Conservation (phyloP, 2,888 invertebrate species). For the Magallana nippona region DNA sequence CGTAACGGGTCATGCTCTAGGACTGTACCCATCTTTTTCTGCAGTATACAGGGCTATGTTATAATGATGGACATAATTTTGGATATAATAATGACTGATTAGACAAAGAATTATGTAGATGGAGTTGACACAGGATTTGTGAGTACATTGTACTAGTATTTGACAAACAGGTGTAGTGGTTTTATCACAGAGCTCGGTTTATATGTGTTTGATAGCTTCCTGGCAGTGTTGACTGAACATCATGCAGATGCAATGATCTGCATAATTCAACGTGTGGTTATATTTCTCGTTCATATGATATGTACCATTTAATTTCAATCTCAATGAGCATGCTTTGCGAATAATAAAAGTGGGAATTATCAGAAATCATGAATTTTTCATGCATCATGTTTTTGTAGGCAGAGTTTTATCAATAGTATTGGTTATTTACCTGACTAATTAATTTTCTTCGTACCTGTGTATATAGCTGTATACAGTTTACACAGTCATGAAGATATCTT, state of each 20-base stretch:
- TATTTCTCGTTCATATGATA: background rate
- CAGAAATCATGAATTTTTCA: no score
- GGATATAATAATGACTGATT: no score
- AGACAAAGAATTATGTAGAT: background rate
- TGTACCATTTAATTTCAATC: background rate
- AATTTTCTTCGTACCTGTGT: no score
- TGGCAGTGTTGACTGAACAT: constrained; percentile 5
- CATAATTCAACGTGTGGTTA: background rate
- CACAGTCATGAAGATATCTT: no score
- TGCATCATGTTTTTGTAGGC: no score
- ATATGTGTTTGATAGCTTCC: background rate
- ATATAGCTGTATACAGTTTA: no score
- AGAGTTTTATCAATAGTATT: no score
- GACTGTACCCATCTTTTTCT: background rate
- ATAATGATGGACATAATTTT: no score
- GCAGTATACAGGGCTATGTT: background rate
- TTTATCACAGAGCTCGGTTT: background rate
- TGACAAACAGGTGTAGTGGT: background rate
- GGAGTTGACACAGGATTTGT: background rate
- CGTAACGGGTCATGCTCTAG: background rate
- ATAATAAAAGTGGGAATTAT: background rate
- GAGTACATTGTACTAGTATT: constrained; percentile 14
- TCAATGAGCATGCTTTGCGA: background rate
- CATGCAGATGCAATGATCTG: constrained; percentile 3
- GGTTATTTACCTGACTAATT: no score